Evolutionary conservation across 1,140 invertebrate genomes (phyloP).

Genomic region (Dendroctonus ponderosae): DNA sequence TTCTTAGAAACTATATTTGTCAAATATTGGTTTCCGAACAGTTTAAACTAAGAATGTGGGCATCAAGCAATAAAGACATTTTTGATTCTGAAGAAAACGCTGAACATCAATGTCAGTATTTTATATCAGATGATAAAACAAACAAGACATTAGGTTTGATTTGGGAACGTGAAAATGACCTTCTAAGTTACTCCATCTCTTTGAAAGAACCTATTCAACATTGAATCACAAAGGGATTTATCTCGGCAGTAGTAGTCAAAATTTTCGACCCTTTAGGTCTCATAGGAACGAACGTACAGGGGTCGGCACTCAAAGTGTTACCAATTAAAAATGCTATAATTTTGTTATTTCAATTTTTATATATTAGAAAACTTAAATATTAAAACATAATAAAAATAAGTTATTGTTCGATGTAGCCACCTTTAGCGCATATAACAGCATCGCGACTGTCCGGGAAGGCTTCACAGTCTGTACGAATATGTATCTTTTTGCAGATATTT

Average conservation of each 20-base stretch:
- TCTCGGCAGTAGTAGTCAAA: slow-evolving; percentile 17
- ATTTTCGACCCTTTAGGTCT: slow-evolving; percentile 34
- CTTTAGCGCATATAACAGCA: no score
- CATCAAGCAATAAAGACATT: slow-evolving; percentile 34
- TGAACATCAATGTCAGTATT: background rate
- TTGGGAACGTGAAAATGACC: slow-evolving; percentile 27
- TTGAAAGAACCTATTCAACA: slow-evolving; percentile 3
- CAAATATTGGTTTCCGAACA: slow-evolving; percentile 40
- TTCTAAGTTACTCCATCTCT: slow-evolving; percentile 22
- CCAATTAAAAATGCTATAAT: slow-evolving; percentile 44
- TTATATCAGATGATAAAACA: slow-evolving; percentile 3
- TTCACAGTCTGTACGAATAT: no score
- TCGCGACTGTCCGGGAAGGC: no score
- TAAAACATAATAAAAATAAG: no score
- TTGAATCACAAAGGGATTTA: slow-evolving; percentile 15
- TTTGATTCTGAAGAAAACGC: background rate
- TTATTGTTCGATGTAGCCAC: no score
- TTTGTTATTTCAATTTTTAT: slow-evolving; percentile 43
- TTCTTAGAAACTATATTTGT: slow-evolving; percentile 9
- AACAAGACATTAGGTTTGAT: slow-evolving; percentile 10
- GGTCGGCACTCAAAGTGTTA: no score
- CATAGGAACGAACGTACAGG: no score
- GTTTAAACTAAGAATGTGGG: slow-evolving; percentile 50
- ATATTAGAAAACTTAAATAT: slow-evolving; percentile 14
- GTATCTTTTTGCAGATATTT: no score